phyloP scores from a whole-genome alignment of 2,888 invertebrate species.

The Colostygia pectinataria region DNA sequence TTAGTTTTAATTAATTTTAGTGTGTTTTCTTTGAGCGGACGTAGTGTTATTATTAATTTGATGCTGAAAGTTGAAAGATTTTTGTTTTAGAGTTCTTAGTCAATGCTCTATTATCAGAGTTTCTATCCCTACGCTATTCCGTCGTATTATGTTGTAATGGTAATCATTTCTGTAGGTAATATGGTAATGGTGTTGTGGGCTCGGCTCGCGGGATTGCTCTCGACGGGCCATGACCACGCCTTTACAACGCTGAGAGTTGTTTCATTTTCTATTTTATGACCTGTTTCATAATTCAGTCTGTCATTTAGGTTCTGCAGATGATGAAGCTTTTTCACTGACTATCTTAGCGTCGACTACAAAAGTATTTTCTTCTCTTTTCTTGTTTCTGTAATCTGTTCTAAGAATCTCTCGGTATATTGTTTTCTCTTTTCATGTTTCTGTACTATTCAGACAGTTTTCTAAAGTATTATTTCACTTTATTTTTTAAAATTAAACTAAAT shows the following conservation, averaged over 20 bases:
- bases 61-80: background rate
- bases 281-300: conserved; percentile 3
- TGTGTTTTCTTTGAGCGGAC: no score
- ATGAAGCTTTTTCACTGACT: background rate
- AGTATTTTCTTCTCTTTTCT: no score
- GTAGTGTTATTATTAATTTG: no score
- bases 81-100: conserved; percentile 3
- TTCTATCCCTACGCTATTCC: conserved; percentile 17
- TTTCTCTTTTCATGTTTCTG: no score
- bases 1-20: no score
- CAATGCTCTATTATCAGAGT: conserved; percentile 2
- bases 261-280: conserved; percentile 11
- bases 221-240: conserved; percentile 44
- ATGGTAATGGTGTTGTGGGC: conserved; percentile 60
- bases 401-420: no score
- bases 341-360: no score
- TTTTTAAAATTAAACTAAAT: no score
- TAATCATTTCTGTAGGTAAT: conserved; percentile 61
- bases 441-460: no score
- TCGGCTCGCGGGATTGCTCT: conserved; percentile 53
- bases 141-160: conserved; percentile 58
- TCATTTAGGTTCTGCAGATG: no score
- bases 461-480: no score
- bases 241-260: conserved; percentile 27
- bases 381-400: no score